These are phyloP conservation scores for Rhabditoides inermis DNA, from an alignment of 2,888 invertebrate species.

Conservation along the genomic window DNA sequence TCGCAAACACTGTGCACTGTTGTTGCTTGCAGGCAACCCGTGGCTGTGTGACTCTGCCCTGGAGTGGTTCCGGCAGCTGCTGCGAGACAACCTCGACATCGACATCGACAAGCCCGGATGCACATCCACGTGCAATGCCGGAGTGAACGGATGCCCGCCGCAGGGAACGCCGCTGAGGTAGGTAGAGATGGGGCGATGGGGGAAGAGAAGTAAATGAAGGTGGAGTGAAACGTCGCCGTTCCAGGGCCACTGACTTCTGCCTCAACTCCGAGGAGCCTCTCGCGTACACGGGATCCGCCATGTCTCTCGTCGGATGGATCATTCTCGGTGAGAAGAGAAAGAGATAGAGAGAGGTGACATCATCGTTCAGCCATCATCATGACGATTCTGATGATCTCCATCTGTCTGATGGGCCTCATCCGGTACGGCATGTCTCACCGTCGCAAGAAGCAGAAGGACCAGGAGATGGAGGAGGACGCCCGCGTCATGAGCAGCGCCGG, in stretches of 20 bases:
- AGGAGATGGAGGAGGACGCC: constrained; percentile 47
- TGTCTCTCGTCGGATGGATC: constrained; percentile 50
- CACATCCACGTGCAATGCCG: constrained; percentile 38
- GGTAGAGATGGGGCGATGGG: too few relatives aligned
- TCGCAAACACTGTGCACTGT: too few relatives aligned
- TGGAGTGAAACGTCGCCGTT: too few relatives aligned
- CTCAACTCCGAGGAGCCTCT: constrained; percentile 38
- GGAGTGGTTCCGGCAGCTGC: constrained; percentile 49
- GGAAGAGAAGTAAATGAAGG: too few relatives aligned
- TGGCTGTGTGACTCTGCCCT: constrained; percentile 50
- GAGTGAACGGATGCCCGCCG: constrained; percentile 44
- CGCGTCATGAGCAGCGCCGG: constrained; percentile 40
- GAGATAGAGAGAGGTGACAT: background rate
- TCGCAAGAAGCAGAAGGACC: constrained; percentile 49
- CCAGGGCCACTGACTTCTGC: constrained; percentile 43
- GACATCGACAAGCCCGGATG: constrained; percentile 46
- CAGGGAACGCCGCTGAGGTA: constrained; percentile 44
- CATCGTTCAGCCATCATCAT: constrained; percentile 46
- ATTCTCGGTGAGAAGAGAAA: constrained; percentile 37
- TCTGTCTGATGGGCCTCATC: constrained; percentile 49
- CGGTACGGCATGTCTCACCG: constrained; percentile 51
- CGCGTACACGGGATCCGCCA: constrained; percentile 39
- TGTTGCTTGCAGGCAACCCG: constrained; percentile 46
- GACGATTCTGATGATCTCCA: constrained; percentile 47
- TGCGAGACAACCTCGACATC: constrained; percentile 49